Evolutionary conservation across 2,113 vertebrate genomes (phyloP).

Genomic region (Phoenicopterus ruber): DNA sequence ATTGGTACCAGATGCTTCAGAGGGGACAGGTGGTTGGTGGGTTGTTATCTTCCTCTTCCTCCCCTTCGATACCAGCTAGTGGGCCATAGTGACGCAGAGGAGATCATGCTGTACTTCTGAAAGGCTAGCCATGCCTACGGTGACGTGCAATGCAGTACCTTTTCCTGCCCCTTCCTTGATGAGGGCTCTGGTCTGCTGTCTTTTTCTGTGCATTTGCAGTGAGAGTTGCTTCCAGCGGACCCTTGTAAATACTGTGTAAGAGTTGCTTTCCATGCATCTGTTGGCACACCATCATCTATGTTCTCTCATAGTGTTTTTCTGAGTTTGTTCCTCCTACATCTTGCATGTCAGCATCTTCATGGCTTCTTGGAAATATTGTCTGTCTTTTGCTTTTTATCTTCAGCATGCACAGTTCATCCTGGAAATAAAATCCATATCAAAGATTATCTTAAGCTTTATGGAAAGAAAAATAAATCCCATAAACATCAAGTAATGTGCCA

Average conservation of each 20-base stretch:
- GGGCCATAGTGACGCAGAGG: not conserved
- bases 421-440: not conserved
- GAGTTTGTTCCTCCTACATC: not conserved
- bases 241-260: not conserved
- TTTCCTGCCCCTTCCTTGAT: not conserved
- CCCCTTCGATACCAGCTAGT: not conserved
- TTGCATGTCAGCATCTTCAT: not conserved
- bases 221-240: not conserved
- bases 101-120: not conserved
- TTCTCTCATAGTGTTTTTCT: not conserved
- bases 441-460: not conserved
- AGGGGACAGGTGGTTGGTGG: constrained; percentile 40
- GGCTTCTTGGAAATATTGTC: not conserved
- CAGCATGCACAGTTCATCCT: not conserved
- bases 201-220: not conserved
- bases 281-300: not conserved
- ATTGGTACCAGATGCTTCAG: not conserved
- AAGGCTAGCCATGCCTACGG: not conserved
- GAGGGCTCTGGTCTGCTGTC: not conserved
- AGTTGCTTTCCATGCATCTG: not conserved
- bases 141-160: not conserved
- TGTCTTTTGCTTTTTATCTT: not conserved
- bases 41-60: constrained; percentile 27
- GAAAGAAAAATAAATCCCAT: not conserved
- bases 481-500: not conserved